phyloP scores from a whole-genome alignment of 2,888 invertebrate species.

The Himalopsyche tibetana region DNA sequence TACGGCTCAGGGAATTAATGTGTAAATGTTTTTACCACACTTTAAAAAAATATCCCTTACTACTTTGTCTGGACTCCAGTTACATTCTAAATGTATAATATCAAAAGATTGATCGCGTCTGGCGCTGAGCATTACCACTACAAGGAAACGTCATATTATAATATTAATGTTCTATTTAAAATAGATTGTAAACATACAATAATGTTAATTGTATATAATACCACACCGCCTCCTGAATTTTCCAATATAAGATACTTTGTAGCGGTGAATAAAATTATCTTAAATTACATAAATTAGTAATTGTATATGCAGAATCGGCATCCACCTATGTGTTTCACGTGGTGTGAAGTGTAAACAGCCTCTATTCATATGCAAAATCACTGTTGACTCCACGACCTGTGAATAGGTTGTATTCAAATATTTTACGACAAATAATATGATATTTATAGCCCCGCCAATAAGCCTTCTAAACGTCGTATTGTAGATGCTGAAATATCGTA shows the following conservation, averaged over 20 bases:
- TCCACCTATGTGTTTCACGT: constrained; percentile 25
- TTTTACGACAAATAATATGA: constrained; percentile 41
- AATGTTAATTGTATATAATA: not conserved
- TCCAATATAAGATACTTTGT: not conserved
- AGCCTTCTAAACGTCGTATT: not conserved
- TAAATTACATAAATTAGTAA: constrained; percentile 14
- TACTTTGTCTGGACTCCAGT: too few species aligned
- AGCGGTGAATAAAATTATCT: constrained; percentile 19
- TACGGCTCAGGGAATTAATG: too few species aligned
- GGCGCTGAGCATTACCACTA: not conserved
- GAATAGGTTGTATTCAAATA: constrained; percentile 35
- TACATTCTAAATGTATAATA: too few species aligned
- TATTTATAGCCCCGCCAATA: constrained; percentile 45
- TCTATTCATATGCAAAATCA: constrained; percentile 52
- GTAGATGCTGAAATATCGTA: not conserved
- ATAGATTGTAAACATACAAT: not conserved
- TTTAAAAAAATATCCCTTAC: too few species aligned
- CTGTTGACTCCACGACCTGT: constrained; percentile 39
- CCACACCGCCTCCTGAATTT: not conserved
- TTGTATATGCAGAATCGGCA: not conserved
- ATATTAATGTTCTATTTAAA: not conserved
- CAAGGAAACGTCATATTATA: not conserved
- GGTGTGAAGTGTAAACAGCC: constrained; percentile 6
- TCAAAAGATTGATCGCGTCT: too few species aligned
- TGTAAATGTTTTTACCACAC: too few species aligned